phyloP scores from a whole-genome alignment of 2,113 vertebrate species.

The Amphiprion percula region DNA sequence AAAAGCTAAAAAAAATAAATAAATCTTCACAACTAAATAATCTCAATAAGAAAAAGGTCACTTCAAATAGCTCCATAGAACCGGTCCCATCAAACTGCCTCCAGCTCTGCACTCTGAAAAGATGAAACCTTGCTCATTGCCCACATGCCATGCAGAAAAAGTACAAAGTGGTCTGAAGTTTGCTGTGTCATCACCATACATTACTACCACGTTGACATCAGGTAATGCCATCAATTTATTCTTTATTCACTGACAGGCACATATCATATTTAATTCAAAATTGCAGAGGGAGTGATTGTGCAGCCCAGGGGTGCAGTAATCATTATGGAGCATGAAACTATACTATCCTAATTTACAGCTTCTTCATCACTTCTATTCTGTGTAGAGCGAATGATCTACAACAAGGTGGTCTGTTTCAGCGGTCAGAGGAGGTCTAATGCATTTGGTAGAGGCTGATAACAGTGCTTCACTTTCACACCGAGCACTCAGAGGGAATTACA shows the following conservation, averaged over 20 bases:
- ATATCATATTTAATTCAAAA: conserved; percentile 68
- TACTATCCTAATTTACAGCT: conserved; percentile 78
- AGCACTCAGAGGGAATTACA: conserved; percentile 81
- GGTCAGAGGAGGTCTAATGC: conserved; percentile 79
- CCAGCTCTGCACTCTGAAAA: conserved; percentile 32
- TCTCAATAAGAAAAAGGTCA: not conserved
- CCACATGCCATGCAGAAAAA: conserved; percentile 55
- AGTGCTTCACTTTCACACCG: conserved; percentile 77
- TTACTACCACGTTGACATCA: conserved; percentile 70
- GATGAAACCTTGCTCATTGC: conserved; percentile 50
- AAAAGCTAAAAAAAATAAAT: not conserved
- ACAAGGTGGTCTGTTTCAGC: conserved; percentile 74
- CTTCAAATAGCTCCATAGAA: conserved; percentile 16
- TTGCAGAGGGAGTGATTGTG: conserved; percentile 63
- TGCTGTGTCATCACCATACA: conserved; percentile 65
- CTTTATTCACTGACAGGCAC: conserved; percentile 66
- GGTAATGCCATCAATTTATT: conserved; percentile 68
- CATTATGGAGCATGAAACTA: conserved; percentile 76
- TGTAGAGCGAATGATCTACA: conserved; percentile 73
- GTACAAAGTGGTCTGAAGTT: conserved; percentile 56
- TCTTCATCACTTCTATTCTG: conserved; percentile 71
- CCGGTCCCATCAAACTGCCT: conserved; percentile 22
- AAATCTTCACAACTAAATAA: conserved; percentile 18
- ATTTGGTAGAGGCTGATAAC: conserved; percentile 82
- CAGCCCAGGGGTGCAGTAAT: conserved; percentile 68